Evolutionary conservation across 2,888 invertebrate genomes (phyloP), one percentile per base, ranked within the genome.

Genomic region (Nomada goodeniana): DNA sequence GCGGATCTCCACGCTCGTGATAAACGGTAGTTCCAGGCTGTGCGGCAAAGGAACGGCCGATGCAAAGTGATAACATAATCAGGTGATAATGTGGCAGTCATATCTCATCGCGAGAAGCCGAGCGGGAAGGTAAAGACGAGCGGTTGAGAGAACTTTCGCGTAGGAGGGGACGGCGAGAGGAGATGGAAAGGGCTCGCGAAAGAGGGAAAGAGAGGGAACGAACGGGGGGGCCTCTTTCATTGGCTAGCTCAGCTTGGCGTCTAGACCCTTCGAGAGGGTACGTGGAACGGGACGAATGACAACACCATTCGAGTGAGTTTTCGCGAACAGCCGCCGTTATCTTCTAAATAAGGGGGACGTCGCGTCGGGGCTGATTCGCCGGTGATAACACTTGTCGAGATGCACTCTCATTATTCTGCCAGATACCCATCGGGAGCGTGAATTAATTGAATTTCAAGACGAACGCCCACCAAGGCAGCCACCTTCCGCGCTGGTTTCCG

Each of bases 61-160:
- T 91, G 91, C 90, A 90, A 91, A 92, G 91, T 92, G 92, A 92
- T 92, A 92, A 92, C 90, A 91, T 92, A 92, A 92, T 92, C 92
- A 92, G 92, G 92, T 91, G 92, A 92, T 92, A 92, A 92, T 92
- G 91, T 89, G 89, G 81, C 86, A 87, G 88, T 89, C 89, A 91
- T 92, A 92, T 92, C 90, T 92, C 91, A 90, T 71, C 77, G 80
- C 77, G 85, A 80, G 86, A 83, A 80, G 65, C 74, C 84, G 76
- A 82, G 77, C 80, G 74, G 76, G 57, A 57, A 82, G 83, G 70
- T 78, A 67, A 67, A 60, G 53, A 47, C 59, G 52, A 42, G 79
- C 23, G 29, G 18, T 9, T 42, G 42, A 53, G 23, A 55, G 20
- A 57, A 20, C 13, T 63, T 20, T 18, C 11, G 29, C 44, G 76